phyloP scores from a whole-genome alignment of 2,888 invertebrate species.

The Aporophyla lueneburgensis region DNA sequence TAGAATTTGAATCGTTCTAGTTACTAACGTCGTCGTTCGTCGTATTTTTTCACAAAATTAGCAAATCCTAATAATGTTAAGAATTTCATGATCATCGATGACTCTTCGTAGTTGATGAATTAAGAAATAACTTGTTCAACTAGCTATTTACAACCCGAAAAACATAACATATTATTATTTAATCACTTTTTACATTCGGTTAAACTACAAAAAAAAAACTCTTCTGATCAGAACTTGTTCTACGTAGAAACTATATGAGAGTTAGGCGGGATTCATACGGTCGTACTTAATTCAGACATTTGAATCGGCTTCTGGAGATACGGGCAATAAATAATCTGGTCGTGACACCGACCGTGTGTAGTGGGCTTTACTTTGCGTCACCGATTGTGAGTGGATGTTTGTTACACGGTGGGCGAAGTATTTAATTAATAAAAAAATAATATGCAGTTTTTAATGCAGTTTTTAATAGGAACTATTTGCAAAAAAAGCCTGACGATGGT shows the following conservation, averaged over 20 bases:
- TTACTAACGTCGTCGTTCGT: too few species aligned
- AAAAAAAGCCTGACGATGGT: too few species aligned
- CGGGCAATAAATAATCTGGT: conserved; percentile 88
- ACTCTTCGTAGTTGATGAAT: neutral
- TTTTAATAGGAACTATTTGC: too few species aligned
- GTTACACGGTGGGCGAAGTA: conserved; percentile 73
- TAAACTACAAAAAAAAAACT: neutral
- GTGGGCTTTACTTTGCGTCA: conserved; percentile 83
- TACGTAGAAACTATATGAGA: conserved; percentile 41
- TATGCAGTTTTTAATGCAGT: too few species aligned
- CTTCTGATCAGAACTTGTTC: conserved; percentile 30
- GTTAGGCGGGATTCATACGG: conserved; percentile 58
- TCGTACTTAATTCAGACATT: conserved; percentile 74
- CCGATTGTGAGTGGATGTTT: conserved; percentile 66
- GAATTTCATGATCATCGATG: neutral
- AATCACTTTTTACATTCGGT: neutral
- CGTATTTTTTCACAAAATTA: neutral
- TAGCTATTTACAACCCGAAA: neutral
- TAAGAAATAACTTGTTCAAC: neutral
- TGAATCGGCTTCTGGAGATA: conserved; percentile 76
- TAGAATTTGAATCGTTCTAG: neutral
- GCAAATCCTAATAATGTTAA: neutral
- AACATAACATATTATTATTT: neutral
- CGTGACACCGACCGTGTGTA: conserved; percentile 86
- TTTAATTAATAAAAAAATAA: too few species aligned